Base-by-base conservation (phyloP, 2,888 invertebrate genomes). In the Aporophyla lueneburgensis region DNA sequence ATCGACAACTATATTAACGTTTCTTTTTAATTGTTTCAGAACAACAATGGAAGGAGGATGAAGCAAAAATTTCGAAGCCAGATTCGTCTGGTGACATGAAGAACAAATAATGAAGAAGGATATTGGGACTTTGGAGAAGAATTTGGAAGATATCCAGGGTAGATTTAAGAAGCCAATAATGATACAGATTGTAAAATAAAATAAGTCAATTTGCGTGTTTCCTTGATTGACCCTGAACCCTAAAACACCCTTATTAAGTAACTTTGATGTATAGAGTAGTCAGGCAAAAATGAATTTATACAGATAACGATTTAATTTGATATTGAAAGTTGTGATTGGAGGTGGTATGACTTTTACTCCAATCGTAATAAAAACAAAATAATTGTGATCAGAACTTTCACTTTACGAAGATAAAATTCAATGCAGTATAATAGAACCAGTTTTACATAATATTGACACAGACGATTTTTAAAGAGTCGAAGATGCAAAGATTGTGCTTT, bases 181-280 rank as follows among this genome's bases (percentile, higher is more conserved):
- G 80, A 78, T 58, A 74, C 71, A 71, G 65, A 84, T 89, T 93
- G 92, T 93, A 89, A 91, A 95, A 95, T 95, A 95, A 95, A 95
- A 74, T 80, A 83, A 91, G 82, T 90, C 83, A 86, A 93, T 83
- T 90, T 87, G 87, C 90, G 94, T 91, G 93, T 95, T 94, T 94
- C 89, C 91, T 92, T 94, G 69, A 92, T 92, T 91, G 67, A 79
- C 83, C 91, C 78, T 76, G 24, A 74, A 76, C 76, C 82, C 73
- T 14, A 19, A 12, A 56, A 19, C 1, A 21, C 1, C 53, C 51
- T n/a, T 12, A 1, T 19, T 40, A 1, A 59, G 5, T 0, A 33
- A 68, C 33, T 24, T 5, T 5, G 21, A 12, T 19, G 2, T 5
- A 3, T 14, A 6, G 2, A 1, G 12, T 33, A 59, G 33, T 16